Conservation (phyloP, 2,113 vertebrate genomes). For the Carlito syrichta region DNA sequence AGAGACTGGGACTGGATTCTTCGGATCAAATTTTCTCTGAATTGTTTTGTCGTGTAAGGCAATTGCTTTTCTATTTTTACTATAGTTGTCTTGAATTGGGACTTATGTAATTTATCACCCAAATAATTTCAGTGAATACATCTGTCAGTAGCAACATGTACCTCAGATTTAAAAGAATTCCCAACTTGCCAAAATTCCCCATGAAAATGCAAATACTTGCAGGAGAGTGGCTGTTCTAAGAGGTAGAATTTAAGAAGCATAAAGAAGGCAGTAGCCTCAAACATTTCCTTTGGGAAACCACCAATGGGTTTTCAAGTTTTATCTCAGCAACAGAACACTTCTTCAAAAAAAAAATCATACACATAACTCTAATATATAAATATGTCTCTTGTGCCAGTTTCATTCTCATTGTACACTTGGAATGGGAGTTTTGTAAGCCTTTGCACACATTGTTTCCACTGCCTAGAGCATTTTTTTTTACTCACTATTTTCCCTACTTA, state of each 20-base stretch:
- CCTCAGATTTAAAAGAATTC: constrained; percentile 11
- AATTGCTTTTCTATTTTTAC: constrained; percentile 24
- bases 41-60: neutral
- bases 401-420: neutral
- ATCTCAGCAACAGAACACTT: neutral
- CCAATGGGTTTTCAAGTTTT: constrained; percentile 20
- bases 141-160: neutral
- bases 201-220: constrained; percentile 8
- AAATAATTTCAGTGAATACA: constrained; percentile 25
- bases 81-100: neutral
- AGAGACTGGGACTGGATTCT: neutral
- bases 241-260: neutral
- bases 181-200: constrained; percentile 3
- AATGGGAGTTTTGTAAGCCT: too few species aligned
- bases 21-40: neutral
- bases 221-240: neutral
- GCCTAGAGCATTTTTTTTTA: neutral
- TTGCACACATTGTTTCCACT: neutral
- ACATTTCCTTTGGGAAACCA: constrained; percentile 1
- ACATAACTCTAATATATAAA: neutral
- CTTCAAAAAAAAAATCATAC: neutral
- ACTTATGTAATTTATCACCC: constrained; percentile 45
- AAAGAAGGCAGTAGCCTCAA: neutral
- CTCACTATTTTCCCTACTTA: neutral
- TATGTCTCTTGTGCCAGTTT: neutral